Evolutionary conservation across 2,797 vertebrate species (phyloP), one percentile per base, ranked within the genome.

Genomic region (Cuculus canorus): DNA sequence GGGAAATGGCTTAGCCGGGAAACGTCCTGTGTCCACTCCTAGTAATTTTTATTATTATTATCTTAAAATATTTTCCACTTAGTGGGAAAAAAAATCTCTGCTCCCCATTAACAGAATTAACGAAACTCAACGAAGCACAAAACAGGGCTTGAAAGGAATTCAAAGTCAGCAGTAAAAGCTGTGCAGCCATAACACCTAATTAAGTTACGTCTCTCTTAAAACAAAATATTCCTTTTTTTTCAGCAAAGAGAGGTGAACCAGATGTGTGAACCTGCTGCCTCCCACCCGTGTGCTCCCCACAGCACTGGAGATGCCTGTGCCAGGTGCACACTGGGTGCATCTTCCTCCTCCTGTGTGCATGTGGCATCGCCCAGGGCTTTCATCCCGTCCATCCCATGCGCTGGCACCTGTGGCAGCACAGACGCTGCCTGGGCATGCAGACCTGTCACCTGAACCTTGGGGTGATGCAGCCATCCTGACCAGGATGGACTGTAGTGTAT

Each of bases 171-270:
- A 94, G 93, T 91, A 94, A 96, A 97, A 96, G 84, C 81, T 95
- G 94, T 96, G 91, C 93, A 97, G 93, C 92, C 83, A 13, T 92
- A 93, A 86, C 95, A 97, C 94, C 92, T 97, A 96, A 96, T 97
- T 97, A 96, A 95, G 94, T 96, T 96, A 94, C 90, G 88, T 96
- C 95, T 96, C 88, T 90, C 79, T 95, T 92, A 94, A 96, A 96
- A 92, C 79, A 94, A 96, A 96, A 91, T 96, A 94, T 76, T 94
- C 84, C 21, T 57, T 63, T 77, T 92, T 78, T 92, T 70, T 75
- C 59, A 37, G 70, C 47, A 10, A 69, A 52, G 54, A 94, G 88
- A 96, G 94, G 83, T 92, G 94, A 96, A 96, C 86, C 93, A 96
- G 97, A 95, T 95, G 93, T 97, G 80, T 86, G 90, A 78, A 78